These are phyloP conservation scores for Siniperca chuatsi DNA, from an alignment of 2,113 vertebrate species.

Conservation along the genomic window DNA sequence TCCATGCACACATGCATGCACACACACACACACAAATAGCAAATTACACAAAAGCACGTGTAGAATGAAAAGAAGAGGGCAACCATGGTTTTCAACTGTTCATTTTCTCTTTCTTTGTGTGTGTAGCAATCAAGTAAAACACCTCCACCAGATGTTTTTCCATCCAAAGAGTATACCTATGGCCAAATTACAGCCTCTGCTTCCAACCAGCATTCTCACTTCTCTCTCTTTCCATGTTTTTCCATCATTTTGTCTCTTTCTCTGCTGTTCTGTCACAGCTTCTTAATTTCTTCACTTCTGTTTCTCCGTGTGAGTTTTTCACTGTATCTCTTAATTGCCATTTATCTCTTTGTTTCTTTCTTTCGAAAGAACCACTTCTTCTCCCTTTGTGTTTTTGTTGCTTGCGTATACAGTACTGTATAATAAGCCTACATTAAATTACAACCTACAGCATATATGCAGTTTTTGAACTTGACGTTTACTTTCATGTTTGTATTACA, in stretches of 20 bases:
- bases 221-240: background rate
- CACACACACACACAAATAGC: background rate
- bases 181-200: constrained; percentile 35
- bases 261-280: background rate
- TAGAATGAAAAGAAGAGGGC: constrained; percentile 41
- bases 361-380: background rate
- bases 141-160: constrained; percentile 57
- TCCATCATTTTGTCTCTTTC: background rate
- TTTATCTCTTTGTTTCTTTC: background rate
- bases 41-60: constrained; percentile 31
- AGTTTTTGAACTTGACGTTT: constrained; percentile 10
- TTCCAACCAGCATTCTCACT: background rate
- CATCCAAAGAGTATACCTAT: background rate
- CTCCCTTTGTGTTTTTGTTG: background rate
- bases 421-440: background rate
- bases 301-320: background rate
- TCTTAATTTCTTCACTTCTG: background rate
- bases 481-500: constrained; percentile 34
- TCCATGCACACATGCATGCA: background rate
- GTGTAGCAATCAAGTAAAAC: constrained; percentile 24
- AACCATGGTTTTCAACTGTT: constrained; percentile 25
- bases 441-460: too few species aligned
- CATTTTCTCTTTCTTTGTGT: constrained; percentile 49
- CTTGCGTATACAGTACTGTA: background rate
- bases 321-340: background rate